Evolutionary conservation across 2,888 invertebrate species (phyloP).

Genomic region (Dexiosoma caninum): DNA sequence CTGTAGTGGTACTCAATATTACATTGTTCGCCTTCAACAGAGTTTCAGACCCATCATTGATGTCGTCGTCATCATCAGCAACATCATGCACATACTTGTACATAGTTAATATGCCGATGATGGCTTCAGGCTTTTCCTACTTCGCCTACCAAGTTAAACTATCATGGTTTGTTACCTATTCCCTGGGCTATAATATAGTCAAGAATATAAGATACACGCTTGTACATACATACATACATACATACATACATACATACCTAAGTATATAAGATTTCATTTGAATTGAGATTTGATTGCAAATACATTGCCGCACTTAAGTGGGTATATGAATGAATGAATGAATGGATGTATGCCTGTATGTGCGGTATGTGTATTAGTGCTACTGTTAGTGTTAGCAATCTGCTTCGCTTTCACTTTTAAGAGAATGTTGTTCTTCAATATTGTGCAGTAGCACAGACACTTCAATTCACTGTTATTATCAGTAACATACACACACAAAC

Average conservation of each 20-base stretch:
- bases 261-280: constrained; percentile 10
- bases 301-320: constrained; percentile 36
- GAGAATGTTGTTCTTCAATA: constrained; percentile 49
- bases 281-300: constrained; percentile 42
- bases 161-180: constrained; percentile 40
- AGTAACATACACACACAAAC: constrained; percentile 3
- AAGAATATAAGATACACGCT: no score
- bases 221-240: not conserved
- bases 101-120: constrained; percentile 26
- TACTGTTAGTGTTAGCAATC: constrained; percentile 44
- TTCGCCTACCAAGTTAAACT: not conserved
- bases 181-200: constrained; percentile 42
- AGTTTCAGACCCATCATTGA: constrained; percentile 23
- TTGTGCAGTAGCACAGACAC: not conserved
- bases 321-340: not conserved
- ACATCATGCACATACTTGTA: not conserved
- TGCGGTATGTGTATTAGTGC: not conserved
- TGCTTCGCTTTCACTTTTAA: constrained; percentile 59
- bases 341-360: not conserved
- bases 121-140: constrained; percentile 36
- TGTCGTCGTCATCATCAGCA: not conserved
- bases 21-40: constrained; percentile 28
- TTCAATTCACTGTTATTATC: not conserved
- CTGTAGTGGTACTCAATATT: constrained; percentile 15
- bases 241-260: no score